These are phyloP conservation scores for Cygnus buccinator DNA, from an alignment of 2,113 vertebrate genomes.

Conservation along the genomic window DNA sequence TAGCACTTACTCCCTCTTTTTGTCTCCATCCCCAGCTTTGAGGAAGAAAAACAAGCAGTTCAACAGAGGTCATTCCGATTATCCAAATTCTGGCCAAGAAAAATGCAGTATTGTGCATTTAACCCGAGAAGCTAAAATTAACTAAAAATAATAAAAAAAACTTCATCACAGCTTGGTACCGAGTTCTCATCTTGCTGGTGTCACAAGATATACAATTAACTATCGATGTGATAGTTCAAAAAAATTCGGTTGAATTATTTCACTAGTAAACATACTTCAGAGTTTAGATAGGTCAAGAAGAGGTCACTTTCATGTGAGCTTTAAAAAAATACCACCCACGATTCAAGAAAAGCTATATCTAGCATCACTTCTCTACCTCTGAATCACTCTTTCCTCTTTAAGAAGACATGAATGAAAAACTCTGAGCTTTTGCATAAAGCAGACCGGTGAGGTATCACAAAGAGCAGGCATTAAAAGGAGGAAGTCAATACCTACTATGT, in stretches of 20 bases:
- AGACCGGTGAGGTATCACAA: not conserved
- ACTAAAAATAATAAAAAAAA: conserved; percentile 8
- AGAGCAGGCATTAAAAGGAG: not conserved
- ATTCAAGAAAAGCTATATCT: not conserved
- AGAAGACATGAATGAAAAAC: not conserved
- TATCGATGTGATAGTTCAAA: not conserved
- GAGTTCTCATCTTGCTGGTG: not conserved
- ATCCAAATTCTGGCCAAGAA: conserved; percentile 20
- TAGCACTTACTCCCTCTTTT: not conserved
- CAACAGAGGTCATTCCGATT: not conserved
- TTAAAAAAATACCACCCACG: not conserved
- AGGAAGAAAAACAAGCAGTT: not conserved
- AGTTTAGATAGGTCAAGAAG: not conserved
- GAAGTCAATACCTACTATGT: not conserved
- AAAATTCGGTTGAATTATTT: not conserved
- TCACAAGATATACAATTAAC: not conserved
- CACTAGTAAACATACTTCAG: not conserved
- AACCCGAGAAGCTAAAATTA: conserved; percentile 33
- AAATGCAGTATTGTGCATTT: not conserved
- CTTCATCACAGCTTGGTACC: not conserved
- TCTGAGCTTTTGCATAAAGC: not conserved
- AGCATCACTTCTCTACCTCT: not conserved
- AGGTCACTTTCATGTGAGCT: not conserved
- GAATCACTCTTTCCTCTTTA: not conserved
- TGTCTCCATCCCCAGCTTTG: not conserved